Base-by-base conservation (phyloP, 2,113 vertebrate genomes). In the Merops nubicus region DNA sequence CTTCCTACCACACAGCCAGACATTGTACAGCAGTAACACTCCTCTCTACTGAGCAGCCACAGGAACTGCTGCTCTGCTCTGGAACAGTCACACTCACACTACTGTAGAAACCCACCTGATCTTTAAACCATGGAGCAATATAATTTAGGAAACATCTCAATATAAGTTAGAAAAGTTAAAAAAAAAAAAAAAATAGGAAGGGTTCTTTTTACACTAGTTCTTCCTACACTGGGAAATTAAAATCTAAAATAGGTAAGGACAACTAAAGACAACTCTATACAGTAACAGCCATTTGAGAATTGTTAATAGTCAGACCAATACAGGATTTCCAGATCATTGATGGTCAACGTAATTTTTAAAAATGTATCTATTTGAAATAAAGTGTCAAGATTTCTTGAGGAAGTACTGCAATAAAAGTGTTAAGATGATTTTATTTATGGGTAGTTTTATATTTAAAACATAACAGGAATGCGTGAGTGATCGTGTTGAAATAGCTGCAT, bases 371-470 rank as follows among this genome's bases (percentile, higher is more conserved):
- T n/a, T n/a, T n/a, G n/a, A 76, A 92, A 96, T 79, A 14, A 91
- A 94, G 93, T 64, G 88, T 85, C 76, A 92, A 80, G 74, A 43
- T 60, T 89, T 85, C 89, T 93, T 2, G 0, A 85, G 86, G 94
- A 89, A 91, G 68, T 69, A 68, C 81, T 82, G 87, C 95, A 93
- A 96, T 96, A 91, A 97, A 97, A 97, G 63, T 36, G 91, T 60
- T 97, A 95, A 96, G 92, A 95, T 92, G 43, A 95, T 92, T 97
- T 97, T 96, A 97, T 97, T 97, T 96, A 97, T 97, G 93, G 85
- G 93, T 92, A 91, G 70, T 72, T 95, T 95, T 95, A 82, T 93
- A 97, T 97, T 96, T 97, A 96, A 97, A 95, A 92, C 50, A 13
- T 92, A 91, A 86, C 83, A 96, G 97, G 97, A 97, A 97, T 70